Evolutionary conservation across 2,113 vertebrate species (phyloP).

Genomic region (Verasper variegatus): DNA sequence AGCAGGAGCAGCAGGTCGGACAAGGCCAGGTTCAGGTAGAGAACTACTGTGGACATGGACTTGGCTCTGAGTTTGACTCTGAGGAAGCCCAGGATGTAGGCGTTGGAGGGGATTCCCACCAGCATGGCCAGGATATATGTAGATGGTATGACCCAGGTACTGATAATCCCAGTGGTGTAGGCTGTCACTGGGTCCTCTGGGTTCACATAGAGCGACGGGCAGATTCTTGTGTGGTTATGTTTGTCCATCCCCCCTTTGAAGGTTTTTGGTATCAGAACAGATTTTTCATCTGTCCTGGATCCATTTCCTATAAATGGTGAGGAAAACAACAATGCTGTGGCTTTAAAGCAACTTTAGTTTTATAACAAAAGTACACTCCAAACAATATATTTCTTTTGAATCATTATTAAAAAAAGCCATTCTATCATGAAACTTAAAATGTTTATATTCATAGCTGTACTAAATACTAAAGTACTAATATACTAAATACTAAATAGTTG

Average conservation of each 20-base stretch:
- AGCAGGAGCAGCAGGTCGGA: constrained; percentile 89
- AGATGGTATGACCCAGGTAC: constrained; percentile 84
- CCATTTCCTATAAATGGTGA: constrained; percentile 55
- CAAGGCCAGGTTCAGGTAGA: constrained; percentile 88
- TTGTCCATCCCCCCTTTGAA: constrained; percentile 24
- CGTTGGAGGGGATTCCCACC: constrained; percentile 88
- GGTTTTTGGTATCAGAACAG: constrained; percentile 61
- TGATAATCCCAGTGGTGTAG: constrained; percentile 84
- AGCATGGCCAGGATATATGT: constrained; percentile 85
- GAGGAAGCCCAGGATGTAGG: constrained; percentile 85
- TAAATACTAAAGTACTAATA: too few species aligned
- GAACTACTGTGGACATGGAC: constrained; percentile 79
- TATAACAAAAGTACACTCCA: neutral
- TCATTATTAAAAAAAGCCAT: too few species aligned
- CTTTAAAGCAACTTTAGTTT: neutral
- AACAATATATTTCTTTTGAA: neutral
- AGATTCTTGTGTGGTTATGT: constrained; percentile 23
- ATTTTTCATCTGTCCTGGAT: neutral
- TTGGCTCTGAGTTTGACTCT: constrained; percentile 78
- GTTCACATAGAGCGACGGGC: constrained; percentile 44
- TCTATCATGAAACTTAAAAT: neutral
- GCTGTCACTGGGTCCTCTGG: constrained; percentile 36
- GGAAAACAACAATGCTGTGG: neutral
- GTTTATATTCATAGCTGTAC: neutral
- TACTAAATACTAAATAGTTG: neutral